Base-by-base conservation (phyloP, 2,888 invertebrate species). In the Deilephila elpenor region DNA sequence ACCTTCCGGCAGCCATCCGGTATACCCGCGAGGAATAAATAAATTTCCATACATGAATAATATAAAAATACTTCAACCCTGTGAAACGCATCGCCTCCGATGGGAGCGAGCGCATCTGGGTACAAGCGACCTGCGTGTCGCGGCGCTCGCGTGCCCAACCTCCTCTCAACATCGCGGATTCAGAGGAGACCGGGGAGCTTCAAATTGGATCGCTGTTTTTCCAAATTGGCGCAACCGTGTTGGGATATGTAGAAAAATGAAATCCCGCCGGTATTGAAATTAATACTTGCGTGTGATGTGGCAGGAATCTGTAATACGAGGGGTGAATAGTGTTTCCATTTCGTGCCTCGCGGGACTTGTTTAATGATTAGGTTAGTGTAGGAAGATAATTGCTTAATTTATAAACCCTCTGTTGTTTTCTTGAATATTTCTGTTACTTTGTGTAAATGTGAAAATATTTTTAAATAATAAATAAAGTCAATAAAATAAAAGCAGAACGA, bases 91-190 rank as follows among this genome's bases (percentile, higher is more conserved):
- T 81, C 74, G 78, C 75, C 77, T 77, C 84, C 86, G 76, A 11
- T 81, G 83, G 84, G 86, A 84, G 78, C 80, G 78, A 75, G 75
- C 85, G 83, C 88, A 88, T 87, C 88, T 88, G 87, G 67, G 17
- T 60, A 25, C 60, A 60, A 25, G 19, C 56, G 56, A n/a, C 56
- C 64, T 44, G 67, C 67, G 64, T 34, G 67, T 25, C 56, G 19
- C 51, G 32, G 19, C 19, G n/a, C 56, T 56, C n/a, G 56, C 56
- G n/a, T 56, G 14, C 44, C 44, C n/a, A n/a, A 11, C 44, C 56
- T 17, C 19, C 56, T 17, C 17, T 56, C 56, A 5, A 56, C 19
- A n/a, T 14, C 19, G 56, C 17, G 56, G 56, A 6, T 56, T n/a
- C 14, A 17, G 51, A 20, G 67, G 17, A 25, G n/a, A 25, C 0